Conservation (phyloP, 1,140 invertebrate species). For the Drosophila ironensis region DNA sequence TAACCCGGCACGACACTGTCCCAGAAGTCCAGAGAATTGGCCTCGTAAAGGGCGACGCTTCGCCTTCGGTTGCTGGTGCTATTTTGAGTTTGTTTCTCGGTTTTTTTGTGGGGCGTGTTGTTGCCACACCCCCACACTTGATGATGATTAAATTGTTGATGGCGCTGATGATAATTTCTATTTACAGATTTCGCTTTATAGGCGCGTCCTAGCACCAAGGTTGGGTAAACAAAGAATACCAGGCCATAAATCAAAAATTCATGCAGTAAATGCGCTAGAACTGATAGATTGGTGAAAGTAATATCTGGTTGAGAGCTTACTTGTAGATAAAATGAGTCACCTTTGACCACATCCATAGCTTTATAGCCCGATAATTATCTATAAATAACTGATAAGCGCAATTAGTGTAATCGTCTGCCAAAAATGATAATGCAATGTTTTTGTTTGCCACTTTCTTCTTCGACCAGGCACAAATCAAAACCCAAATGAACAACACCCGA, state of each 20-base stretch:
- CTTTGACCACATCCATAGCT: slow-evolving; percentile 9
- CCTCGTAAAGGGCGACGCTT: slow-evolving; percentile 25
- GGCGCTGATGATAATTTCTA: slow-evolving; percentile 71
- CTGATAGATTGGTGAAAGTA: slow-evolving; percentile 1
- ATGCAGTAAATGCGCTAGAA: slow-evolving; percentile 25
- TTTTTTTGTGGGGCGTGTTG: slow-evolving; percentile 14
- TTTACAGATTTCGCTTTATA: slow-evolving; percentile 72
- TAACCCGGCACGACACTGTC: slow-evolving; percentile 37
- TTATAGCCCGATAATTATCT: slow-evolving; percentile 10
- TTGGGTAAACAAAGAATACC: slow-evolving; percentile 51
- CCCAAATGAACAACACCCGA: slow-evolving; percentile 75
- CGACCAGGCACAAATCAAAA: slow-evolving; percentile 73
- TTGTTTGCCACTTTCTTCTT: slow-evolving; percentile 5
- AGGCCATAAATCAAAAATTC: slow-evolving; percentile 44
- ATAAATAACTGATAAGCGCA: slow-evolving; percentile 33
- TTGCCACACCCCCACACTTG: slow-evolving; percentile 51
- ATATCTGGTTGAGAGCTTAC: neutral
- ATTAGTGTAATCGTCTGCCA: slow-evolving; percentile 19
- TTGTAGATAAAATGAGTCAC: slow-evolving; percentile 24
- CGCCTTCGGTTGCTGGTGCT: neutral
- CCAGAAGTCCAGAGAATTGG: slow-evolving; percentile 7
- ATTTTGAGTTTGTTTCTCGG: neutral
- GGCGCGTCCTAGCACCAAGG: slow-evolving; percentile 62
- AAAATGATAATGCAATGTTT: slow-evolving; percentile 33
- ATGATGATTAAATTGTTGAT: slow-evolving; percentile 54